Evolutionary conservation across 1,140 invertebrate species (phyloP), one percentile per base, ranked within the genome.

Genomic region (Drosophila fuyamai): DNA sequence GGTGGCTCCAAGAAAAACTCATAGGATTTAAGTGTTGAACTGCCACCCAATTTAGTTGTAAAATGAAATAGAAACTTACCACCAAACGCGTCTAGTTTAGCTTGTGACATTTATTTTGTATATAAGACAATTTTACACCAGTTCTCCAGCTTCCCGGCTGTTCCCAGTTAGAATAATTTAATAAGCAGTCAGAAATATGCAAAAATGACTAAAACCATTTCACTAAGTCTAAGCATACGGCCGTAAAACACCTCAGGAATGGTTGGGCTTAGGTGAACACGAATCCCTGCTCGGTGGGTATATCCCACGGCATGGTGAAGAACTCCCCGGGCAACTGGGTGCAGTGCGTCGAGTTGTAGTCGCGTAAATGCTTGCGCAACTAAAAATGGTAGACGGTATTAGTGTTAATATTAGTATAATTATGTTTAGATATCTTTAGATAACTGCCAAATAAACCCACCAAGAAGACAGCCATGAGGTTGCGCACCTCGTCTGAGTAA

Each of bases 331-430:
- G 95, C 58, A 99, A 93, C 29, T 96, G 96, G 13, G 95, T 95
- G 93, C 98, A 98, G 93, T 99, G 98, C 9, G 96, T 96, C 0
- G 97, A 96, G 76, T 96, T 95, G 86, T 95, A 97, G 92, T 99
- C 97, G 66, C 95, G 94, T 94, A 98, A 95, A 93, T 98, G 96
- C 90, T 96, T 96, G 23, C 93, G 94, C 50, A 96, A 94, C 95
- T 96, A 81, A 71, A 94, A 71, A 94, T 94, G 47, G 56, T 78
- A 74, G 66, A 67, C 50, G 41, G 27, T 0, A 78, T 62, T 77
- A 55, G 16, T 16, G 23, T 23, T 23, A 23, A 23, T 23, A 23
- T 23, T 23, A 23, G 23, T 23, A 23, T 23, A 23, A 23, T 23
- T 32, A 6, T 32, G 16, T 36, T 6, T 32, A 62, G 61, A 79